Evolutionary conservation across 2,888 invertebrate genomes (phyloP).

Genomic region (Magallana nippona): DNA sequence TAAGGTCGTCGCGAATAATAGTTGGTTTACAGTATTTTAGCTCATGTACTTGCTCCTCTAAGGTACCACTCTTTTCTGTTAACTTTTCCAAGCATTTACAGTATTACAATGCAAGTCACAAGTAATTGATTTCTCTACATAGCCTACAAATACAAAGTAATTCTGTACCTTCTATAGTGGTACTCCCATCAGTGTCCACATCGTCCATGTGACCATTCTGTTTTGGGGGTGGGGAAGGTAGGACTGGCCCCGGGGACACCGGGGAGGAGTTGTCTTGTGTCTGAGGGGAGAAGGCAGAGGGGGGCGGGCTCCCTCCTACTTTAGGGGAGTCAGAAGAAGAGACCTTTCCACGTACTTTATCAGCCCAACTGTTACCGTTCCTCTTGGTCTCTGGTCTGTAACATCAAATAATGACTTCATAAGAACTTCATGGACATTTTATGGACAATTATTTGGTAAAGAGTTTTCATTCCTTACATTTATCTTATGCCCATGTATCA

Average conservation of each 20-base stretch:
- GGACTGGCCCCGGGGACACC: constrained; percentile 58
- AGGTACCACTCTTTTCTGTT: no score
- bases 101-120: no score
- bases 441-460: no score
- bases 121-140: no score
- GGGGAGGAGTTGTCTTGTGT: constrained; percentile 43
- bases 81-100: no score
- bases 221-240: constrained; percentile 56
- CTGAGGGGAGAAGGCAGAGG: constrained; percentile 48
- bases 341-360: constrained; percentile 78
- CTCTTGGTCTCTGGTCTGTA: constrained; percentile 9
- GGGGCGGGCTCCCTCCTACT: background rate
- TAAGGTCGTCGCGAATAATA: no score
- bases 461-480: no score
- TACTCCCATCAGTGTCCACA: constrained; percentile 52
- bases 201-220: constrained; percentile 49
- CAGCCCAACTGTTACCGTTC: constrained; percentile 80
- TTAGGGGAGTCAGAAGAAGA: constrained; percentile 52
- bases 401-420: background rate
- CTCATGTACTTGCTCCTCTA: no score
- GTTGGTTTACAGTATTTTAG: no score
- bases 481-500: no score
- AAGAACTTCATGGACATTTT: no score
- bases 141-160: no score
- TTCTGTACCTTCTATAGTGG: constrained; percentile 48